phyloP scores from a whole-genome alignment of 1,140 invertebrate species.

The Centruroides sculpturatus region DNA sequence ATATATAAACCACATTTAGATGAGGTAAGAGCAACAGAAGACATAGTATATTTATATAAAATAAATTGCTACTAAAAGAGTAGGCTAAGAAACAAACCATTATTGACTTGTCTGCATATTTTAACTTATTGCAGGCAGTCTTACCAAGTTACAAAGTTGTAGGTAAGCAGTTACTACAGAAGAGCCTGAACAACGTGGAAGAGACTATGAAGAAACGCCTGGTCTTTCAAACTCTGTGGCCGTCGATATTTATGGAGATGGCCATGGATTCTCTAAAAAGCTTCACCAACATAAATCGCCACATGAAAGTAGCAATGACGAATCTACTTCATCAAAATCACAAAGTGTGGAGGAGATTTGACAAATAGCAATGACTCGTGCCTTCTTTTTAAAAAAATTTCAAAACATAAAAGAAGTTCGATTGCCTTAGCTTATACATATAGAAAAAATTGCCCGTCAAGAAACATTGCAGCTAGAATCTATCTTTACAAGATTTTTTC shows the following conservation, averaged over 20 bases:
- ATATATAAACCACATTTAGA: slow-evolving; percentile 11
- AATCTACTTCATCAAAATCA: slow-evolving; percentile 3
- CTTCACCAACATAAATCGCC: slow-evolving; percentile 12
- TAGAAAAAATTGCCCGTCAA: no score
- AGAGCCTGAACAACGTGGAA: slow-evolving; percentile 4
- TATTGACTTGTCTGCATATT: background rate
- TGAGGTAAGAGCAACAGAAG: background rate
- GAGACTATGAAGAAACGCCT: slow-evolving; percentile 10
- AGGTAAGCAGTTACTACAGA: slow-evolving; percentile 6
- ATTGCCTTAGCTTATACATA: no score
- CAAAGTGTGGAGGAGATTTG: no score
- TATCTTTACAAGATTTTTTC: no score
- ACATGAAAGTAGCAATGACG: slow-evolving; percentile 14
- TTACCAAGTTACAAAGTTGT: slow-evolving; percentile 12
- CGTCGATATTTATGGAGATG: slow-evolving; percentile 13
- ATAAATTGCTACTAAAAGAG: no score
- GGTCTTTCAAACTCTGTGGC: slow-evolving; percentile 15
- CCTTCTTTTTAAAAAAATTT: no score
- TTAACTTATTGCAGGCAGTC: slow-evolving; percentile 4
- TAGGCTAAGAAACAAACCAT: no score
- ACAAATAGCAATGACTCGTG: no score
- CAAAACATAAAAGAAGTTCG: no score
- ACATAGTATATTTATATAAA: no score
- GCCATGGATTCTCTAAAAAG: slow-evolving; percentile 13
- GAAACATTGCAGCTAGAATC: no score